A percentile compares a stretch with the other conserved stretches of the same genome.
Evolutionary conservation across 1,140 invertebrate genomes (phyloP).

Genomic region (Drosophila nebulosa): DNA sequence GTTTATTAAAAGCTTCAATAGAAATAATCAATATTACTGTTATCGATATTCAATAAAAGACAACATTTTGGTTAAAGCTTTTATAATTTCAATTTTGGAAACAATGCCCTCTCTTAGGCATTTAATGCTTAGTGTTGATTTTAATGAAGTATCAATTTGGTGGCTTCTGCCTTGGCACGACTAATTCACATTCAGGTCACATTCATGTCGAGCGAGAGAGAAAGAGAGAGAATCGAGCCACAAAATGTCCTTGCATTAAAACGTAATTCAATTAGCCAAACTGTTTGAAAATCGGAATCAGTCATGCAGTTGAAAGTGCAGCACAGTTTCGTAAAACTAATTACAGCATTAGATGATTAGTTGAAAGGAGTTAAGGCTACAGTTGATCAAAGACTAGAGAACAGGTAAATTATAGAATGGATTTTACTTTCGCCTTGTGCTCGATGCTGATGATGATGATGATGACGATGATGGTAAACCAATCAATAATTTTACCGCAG

Average conservation of each 20-base stretch:
- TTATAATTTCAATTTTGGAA: no score
- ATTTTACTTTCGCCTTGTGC: background rate
- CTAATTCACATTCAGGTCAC: background rate
- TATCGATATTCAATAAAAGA: no score
- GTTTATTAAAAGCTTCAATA: no score
- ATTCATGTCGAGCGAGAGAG: background rate
- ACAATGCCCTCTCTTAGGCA: background rate
- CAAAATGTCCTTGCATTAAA: background rate
- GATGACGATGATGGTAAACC: background rate
- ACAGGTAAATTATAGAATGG: background rate
- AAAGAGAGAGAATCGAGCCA: no score
- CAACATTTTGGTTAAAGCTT: no score
- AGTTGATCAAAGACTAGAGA: background rate
- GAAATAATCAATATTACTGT: no score
- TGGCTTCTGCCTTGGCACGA: background rate
- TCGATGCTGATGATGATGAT: background rate
- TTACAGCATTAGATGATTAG: slow-evolving; percentile 16
- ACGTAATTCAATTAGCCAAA: slow-evolving; percentile 14
- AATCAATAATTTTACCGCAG: slow-evolving; percentile 55
- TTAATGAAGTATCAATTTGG: background rate
- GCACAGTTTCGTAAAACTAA: slow-evolving; percentile 20
- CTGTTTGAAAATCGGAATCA: slow-evolving; percentile 11
- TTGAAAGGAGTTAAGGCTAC: background rate
- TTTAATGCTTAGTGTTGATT: background rate
- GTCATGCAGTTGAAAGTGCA: background rate